Percentiles rank a stretch among this genome's conserved stretches.
phyloP scores from a whole-genome alignment of 1,140 invertebrate species.

The Myzus persicae region DNA sequence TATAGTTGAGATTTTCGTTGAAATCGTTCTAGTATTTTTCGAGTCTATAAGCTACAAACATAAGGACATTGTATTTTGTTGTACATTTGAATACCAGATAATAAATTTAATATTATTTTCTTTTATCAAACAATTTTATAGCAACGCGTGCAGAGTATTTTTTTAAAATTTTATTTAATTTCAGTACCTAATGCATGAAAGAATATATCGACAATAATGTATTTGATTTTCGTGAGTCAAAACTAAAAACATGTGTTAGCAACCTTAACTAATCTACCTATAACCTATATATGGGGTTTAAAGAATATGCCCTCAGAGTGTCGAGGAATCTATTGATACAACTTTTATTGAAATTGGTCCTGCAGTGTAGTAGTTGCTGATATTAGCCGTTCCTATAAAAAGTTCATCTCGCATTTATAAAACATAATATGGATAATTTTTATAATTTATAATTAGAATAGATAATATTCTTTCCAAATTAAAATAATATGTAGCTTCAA shows the following conservation, averaged over 20 bases:
- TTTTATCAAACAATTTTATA: not conserved
- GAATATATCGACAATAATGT: not conserved
- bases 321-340: no score
- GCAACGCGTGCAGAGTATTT: not conserved
- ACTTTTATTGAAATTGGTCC: no score
- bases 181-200: no score
- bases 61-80: not conserved
- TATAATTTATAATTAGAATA: no score
- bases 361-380: no score
- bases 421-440: not conserved
- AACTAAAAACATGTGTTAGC: not conserved
- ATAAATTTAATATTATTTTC: not conserved
- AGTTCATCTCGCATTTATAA: not conserved
- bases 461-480: no score
- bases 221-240: not conserved
- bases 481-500: no score
- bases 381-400: no score
- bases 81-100: not conserved
- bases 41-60: not conserved
- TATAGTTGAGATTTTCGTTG: not conserved
- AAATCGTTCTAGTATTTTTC: not conserved
- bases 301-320: not conserved
- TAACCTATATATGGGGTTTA: not conserved
- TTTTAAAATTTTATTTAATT: not conserved
- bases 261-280: no score